A percentile compares a stretch with the other conserved stretches of the same genome.
These are phyloP conservation scores for Rhimphoctona megacephalus DNA, from an alignment of 2,888 invertebrate species.

Conservation along the genomic window DNA sequence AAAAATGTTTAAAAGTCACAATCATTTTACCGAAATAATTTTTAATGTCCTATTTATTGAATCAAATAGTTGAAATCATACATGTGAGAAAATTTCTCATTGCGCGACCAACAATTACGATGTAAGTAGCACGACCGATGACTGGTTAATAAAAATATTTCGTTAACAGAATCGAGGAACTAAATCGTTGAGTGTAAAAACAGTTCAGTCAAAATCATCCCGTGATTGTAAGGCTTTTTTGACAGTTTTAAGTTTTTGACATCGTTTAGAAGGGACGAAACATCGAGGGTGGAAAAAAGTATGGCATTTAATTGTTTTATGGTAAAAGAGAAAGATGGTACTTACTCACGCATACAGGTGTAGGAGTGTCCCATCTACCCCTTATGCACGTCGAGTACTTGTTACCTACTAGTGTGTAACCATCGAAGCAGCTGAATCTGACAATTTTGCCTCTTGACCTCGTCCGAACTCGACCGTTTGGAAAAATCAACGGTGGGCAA, in stretches of 20 bases:
- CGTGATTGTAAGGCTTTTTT: neutral
- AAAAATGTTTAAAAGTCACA: no score
- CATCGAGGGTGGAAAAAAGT: neutral
- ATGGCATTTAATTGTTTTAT: neutral
- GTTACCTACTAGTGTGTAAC: conserved; percentile 89
- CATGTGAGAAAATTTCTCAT: no score
- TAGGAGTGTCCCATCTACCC: conserved; percentile 90
- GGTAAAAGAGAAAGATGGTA: conserved; percentile 75
- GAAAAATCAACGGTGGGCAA: conserved; percentile 84
- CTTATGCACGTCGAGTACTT: conserved; percentile 89
- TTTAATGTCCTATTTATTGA: no score
- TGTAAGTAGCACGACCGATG: no score
- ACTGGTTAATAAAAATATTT: no score
- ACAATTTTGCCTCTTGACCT: conserved; percentile 86
- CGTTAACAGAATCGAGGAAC: no score
- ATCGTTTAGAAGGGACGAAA: no score
- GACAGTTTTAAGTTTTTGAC: neutral
- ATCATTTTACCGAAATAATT: no score
- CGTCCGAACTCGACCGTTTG: conserved; percentile 85
- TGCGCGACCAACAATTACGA: no score
- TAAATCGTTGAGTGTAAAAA: no score
- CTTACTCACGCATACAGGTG: conserved; percentile 92
- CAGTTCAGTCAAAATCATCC: no score
- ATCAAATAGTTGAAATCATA: no score
- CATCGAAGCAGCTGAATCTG: conserved; percentile 87